These are phyloP conservation scores for Troides oblongomaculatus DNA, from an alignment of 2,888 invertebrate genomes.

Conservation along the genomic window DNA sequence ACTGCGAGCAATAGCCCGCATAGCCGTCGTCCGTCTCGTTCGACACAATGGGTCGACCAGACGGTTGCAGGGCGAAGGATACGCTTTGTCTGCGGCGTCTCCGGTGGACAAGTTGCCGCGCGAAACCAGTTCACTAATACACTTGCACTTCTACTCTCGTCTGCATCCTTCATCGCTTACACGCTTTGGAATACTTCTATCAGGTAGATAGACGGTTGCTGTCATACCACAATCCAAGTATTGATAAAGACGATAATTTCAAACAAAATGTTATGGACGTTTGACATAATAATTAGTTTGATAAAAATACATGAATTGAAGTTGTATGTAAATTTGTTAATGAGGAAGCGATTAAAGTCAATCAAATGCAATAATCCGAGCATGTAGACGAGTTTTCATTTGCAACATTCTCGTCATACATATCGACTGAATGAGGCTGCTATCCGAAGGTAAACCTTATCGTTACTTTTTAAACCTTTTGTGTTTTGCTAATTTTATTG, in stretches of 20 bases:
- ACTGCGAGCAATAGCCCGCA: slow-evolving; percentile 12
- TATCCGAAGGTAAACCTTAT: slow-evolving; percentile 7
- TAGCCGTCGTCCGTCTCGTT: slow-evolving; percentile 32
- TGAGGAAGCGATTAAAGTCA: slow-evolving; percentile 48
- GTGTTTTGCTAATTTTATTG: too few species aligned
- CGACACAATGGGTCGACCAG: slow-evolving; percentile 59
- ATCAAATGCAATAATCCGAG: slow-evolving; percentile 42
- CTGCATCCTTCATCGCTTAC: slow-evolving; percentile 42
- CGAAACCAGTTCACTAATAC: slow-evolving; percentile 61
- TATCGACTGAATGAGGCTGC: neutral
- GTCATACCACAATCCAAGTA: slow-evolving; percentile 2
- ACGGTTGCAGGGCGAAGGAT: slow-evolving; percentile 57
- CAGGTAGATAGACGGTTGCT: slow-evolving; percentile 30
- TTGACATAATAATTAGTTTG: slow-evolving; percentile 1
- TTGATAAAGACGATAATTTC: slow-evolving; percentile 5
- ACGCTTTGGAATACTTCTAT: slow-evolving; percentile 46
- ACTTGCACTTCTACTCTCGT: slow-evolving; percentile 60
- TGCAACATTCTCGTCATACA: slow-evolving; percentile 31
- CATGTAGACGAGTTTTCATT: slow-evolving; percentile 53
- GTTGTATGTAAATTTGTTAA: slow-evolving; percentile 28
- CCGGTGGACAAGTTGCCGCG: slow-evolving; percentile 36
- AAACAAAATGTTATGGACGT: neutral
- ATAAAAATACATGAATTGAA: slow-evolving; percentile 2
- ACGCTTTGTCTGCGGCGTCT: slow-evolving; percentile 50
- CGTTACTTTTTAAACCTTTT: neutral